phyloP scores from a whole-genome alignment of 2,888 invertebrate species.

The Noctuana brunneofusca region DNA sequence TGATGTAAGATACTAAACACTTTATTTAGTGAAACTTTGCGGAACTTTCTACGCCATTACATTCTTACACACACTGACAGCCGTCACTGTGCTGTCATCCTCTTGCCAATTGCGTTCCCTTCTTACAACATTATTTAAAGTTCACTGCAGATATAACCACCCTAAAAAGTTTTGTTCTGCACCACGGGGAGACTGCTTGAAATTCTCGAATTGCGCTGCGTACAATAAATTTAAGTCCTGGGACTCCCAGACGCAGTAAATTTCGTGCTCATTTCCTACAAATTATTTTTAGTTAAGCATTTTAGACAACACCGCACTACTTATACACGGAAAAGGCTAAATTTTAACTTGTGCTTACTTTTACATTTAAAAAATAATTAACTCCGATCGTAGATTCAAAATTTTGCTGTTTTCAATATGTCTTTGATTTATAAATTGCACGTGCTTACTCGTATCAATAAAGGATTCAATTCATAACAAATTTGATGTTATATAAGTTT shows the following conservation, averaged over 20 bases:
- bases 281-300: slow-evolving; percentile 64
- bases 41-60: no score
- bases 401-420: no score
- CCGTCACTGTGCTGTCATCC: no score
- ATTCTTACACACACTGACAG: no score
- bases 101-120: no score
- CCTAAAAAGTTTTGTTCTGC: slow-evolving; percentile 46
- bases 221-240: slow-evolving; percentile 71
- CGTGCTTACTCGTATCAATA: no score
- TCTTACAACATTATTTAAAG: not conserved
- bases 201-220: slow-evolving; percentile 71
- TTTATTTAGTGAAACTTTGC: no score
- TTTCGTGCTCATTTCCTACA: slow-evolving; percentile 69
- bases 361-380: not conserved
- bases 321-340: slow-evolving; percentile 12
- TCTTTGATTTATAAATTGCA: no score
- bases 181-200: slow-evolving; percentile 64
- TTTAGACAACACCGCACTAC: slow-evolving; percentile 11
- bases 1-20: no score
- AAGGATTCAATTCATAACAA: no score
- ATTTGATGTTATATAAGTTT: no score
- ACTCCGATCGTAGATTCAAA: not conserved
- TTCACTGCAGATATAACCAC: slow-evolving; percentile 1
- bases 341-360: not conserved
- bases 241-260: slow-evolving; percentile 60